These are phyloP conservation scores for Helicoverpa armigera DNA, from an alignment of 1,140 invertebrate genomes.

Conservation along the genomic window DNA sequence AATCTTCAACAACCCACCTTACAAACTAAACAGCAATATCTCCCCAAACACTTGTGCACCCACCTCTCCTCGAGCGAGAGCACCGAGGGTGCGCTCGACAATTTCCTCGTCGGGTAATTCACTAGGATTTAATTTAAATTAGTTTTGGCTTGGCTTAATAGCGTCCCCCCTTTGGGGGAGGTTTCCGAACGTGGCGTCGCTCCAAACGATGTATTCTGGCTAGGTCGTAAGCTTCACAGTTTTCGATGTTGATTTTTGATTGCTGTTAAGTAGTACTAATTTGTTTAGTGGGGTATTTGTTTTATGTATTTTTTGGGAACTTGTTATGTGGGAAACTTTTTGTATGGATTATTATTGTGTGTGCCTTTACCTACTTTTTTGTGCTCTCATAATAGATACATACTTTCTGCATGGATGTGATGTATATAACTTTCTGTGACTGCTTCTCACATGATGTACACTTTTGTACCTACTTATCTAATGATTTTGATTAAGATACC, in stretches of 20 bases:
- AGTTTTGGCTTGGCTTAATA: constrained; percentile 88
- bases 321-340: too few relatives aligned
- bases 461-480: too few relatives aligned
- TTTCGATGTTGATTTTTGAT: constrained; percentile 29
- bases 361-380: too few relatives aligned
- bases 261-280: constrained; percentile 18
- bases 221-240: not conserved
- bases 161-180: constrained; percentile 75
- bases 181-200: constrained; percentile 58
- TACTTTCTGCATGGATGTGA: too few relatives aligned
- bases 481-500: too few relatives aligned
- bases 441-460: too few relatives aligned
- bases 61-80: constrained; percentile 73
- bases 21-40: not conserved
- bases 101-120: constrained; percentile 87
- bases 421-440: too few relatives aligned
- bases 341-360: too few relatives aligned
- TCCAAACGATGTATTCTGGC: constrained; percentile 71
- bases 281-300: not conserved
- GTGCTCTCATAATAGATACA: too few relatives aligned
- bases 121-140: constrained; percentile 88
- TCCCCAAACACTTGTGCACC: constrained; percentile 51
- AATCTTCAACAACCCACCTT: not conserved
- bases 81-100: constrained; percentile 84
- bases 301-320: not conserved